Evolutionary conservation across 2,113 vertebrate species (phyloP), one percentile per base, ranked within the genome.

Genomic region (Peromyscus californicus): DNA sequence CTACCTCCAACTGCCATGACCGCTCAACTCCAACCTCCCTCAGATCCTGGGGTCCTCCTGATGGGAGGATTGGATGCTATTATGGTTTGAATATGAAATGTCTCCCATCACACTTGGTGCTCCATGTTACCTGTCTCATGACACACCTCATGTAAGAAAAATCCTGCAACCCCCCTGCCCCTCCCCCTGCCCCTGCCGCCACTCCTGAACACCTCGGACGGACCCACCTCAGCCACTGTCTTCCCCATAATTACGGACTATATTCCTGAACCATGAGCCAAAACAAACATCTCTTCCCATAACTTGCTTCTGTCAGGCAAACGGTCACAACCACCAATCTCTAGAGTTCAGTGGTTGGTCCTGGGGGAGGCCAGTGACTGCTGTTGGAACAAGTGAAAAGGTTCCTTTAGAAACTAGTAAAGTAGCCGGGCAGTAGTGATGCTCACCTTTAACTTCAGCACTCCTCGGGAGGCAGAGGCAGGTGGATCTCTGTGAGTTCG

Each of bases 141-240:
- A 31, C 48, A 80, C 17, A 80, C 17, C 15, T 36, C 78, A 57
- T 36, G 31, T 17, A 31, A 80, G 19, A 51, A 57, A 80, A 33
- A 16, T 16, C 33, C 78, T 80, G 48, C 17, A 33, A 54, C 10
- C 5, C 67, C 69, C 6, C 15, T 1, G 69, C 16, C 69, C 69
- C 17, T 36, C 33, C 69, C 36, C 31, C 15, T 7, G 2, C 69
- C 36, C 2, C 33, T 7, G 6, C 0, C 6, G 1, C 2, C 69
- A 70, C 33, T 7, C 33, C 69, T 6, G 7, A 6, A 10, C 57
- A 39, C 22, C 11, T 26, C 36, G 1, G 22, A 59, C 36, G 4
- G 36, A 61, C 54, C 6, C 57, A 61, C 22, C 36, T 39, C 57
- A 83, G 54, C 36, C 22, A 51, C 54, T 29, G 82, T 63, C 59